A percentile compares a stretch with the other conserved stretches of the same genome.
phyloP scores from a whole-genome alignment of 2,888 invertebrate species.

The Plagodis dolabraria region DNA sequence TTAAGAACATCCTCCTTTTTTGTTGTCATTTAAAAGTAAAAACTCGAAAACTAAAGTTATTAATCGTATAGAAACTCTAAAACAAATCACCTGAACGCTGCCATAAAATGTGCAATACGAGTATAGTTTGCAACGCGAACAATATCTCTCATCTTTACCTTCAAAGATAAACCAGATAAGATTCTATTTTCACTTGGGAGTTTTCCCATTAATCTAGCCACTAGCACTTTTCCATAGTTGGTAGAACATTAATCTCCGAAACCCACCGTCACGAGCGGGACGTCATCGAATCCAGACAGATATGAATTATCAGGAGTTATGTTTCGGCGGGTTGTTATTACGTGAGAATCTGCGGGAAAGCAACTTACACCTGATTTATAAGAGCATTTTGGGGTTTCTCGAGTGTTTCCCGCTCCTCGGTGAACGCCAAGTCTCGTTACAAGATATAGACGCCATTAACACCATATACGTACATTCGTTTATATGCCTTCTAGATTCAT shows the following conservation, averaged over 20 bases:
- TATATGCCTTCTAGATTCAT: too few species aligned
- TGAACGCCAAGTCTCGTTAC: background rate
- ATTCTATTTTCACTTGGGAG: constrained; percentile 13
- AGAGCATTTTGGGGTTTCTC: constrained; percentile 46
- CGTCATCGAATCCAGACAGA: background rate
- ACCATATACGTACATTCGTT: too few species aligned
- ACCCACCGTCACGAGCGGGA: constrained; percentile 8
- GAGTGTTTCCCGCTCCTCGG: constrained; percentile 15
- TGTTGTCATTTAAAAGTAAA: too few species aligned
- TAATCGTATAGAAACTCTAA: too few species aligned
- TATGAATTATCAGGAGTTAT: constrained; percentile 18
- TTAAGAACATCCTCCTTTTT: too few species aligned
- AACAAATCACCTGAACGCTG: too few species aligned
- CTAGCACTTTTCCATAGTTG: constrained; percentile 16
- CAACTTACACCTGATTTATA: constrained; percentile 59
- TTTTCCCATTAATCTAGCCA: constrained; percentile 17
- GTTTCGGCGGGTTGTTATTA: constrained; percentile 52
- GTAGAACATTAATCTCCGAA: constrained; percentile 14
- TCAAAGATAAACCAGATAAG: constrained; percentile 3
- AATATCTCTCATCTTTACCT: background rate
- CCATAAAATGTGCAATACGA: too few species aligned
- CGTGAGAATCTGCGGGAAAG: constrained; percentile 55
- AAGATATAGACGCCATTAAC: background rate
- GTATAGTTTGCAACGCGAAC: background rate
- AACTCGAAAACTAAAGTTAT: too few species aligned